Evolutionary conservation across 2,888 invertebrate species (phyloP).

Genomic region (Cecidostiba fungosa): DNA sequence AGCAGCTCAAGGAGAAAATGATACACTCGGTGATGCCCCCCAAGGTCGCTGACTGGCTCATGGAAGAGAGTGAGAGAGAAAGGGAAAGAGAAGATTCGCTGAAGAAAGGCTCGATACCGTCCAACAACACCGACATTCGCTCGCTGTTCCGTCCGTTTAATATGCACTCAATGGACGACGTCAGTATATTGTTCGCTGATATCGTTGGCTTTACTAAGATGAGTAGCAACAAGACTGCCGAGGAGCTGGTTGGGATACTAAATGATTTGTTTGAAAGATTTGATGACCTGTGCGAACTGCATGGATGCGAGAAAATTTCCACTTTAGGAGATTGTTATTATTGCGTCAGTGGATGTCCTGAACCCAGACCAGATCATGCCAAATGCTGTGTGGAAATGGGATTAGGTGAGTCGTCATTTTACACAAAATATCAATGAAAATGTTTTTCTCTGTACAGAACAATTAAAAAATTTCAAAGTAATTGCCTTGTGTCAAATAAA

Average conservation of each 20-base stretch:
- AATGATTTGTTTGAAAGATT: slow-evolving; percentile 98
- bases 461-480: background rate
- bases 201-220: slow-evolving; percentile 99
- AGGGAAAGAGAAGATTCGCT: slow-evolving; percentile 82
- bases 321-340: slow-evolving; percentile 97
- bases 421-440: background rate
- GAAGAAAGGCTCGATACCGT: slow-evolving; percentile 78
- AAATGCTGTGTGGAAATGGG: slow-evolving; percentile 98
- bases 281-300: slow-evolving; percentile 92
- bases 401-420: slow-evolving; percentile 82
- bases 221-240: slow-evolving; percentile 98
- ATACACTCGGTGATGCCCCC: slow-evolving; percentile 99
- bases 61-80: slow-evolving; percentile 87
- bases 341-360: slow-evolving; percentile 97
- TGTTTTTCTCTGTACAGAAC: background rate
- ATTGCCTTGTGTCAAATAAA: background rate
- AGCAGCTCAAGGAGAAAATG: slow-evolving; percentile 97
- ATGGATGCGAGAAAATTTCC: slow-evolving; percentile 98
- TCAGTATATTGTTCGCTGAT: slow-evolving; percentile 98
- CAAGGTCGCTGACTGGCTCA: slow-evolving; percentile 92
- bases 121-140: slow-evolving; percentile 85
- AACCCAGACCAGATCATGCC: slow-evolving; percentile 95
- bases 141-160: slow-evolving; percentile 96
- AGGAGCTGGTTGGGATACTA: slow-evolving; percentile 95
- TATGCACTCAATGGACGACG: slow-evolving; percentile 97